Conservation (phyloP, 1,140 invertebrate genomes). For the Bacillus rossius region DNA sequence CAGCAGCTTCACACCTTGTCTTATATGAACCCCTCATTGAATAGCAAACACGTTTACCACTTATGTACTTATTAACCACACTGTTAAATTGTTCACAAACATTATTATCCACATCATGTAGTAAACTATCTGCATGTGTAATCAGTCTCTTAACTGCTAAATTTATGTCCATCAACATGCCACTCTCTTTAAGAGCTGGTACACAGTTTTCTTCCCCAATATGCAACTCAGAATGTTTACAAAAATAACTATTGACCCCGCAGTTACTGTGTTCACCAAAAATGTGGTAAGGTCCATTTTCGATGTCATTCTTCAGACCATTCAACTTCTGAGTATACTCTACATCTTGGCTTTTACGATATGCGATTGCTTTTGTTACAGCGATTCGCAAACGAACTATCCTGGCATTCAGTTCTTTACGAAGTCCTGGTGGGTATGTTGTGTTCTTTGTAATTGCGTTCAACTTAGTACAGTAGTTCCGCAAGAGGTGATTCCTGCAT, state of each 20-base stretch:
- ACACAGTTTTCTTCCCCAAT: conserved; percentile 22
- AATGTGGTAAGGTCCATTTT: conserved; percentile 31
- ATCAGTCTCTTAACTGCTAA: not conserved
- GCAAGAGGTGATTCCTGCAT: conserved; percentile 33
- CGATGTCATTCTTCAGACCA: conserved; percentile 26
- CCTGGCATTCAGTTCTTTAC: not conserved
- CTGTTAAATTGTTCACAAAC: conserved; percentile 36
- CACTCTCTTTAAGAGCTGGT: conserved; percentile 16
- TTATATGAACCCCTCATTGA: conserved; percentile 27
- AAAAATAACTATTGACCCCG: conserved; percentile 21
- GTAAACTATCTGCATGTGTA: conserved; percentile 25
- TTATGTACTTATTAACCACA: conserved; percentile 31
- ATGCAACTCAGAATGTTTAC: conserved; percentile 15
- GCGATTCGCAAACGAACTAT: conserved; percentile 19
- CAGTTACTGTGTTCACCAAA: conserved; percentile 38
- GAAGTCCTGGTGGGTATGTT: not conserved
- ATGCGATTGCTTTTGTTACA: conserved; percentile 14
- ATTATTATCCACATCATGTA: conserved; percentile 39
- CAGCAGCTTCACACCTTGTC: conserved; percentile 27
- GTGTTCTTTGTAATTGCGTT: conserved; percentile 9
- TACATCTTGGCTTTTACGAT: conserved; percentile 10
- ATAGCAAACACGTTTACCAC: conserved; percentile 38
- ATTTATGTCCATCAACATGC: not conserved
- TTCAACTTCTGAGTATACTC: conserved; percentile 7
- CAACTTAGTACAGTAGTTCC: conserved; percentile 28